A percentile compares a stretch with the other conserved stretches of the same genome.
These are phyloP conservation scores for Phylloscopus trochilus DNA, from an alignment of 2,113 vertebrate species.

Conservation along the genomic window DNA sequence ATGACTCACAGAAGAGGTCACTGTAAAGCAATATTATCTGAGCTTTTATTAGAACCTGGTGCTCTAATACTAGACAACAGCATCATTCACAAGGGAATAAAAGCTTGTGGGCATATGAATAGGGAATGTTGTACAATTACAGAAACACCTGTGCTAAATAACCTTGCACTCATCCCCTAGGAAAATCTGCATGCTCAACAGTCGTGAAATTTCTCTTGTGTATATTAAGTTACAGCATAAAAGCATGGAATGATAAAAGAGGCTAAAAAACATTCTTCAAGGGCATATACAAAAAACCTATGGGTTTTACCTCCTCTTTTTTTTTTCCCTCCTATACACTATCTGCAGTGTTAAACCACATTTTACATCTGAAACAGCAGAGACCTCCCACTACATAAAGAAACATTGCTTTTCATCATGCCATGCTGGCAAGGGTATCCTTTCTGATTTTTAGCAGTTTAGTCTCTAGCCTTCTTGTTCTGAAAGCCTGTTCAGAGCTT, in stretches of 20 bases:
- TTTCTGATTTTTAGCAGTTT: neutral
- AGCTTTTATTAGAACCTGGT: constrained; percentile 3
- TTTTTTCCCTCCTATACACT: neutral
- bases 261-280: neutral
- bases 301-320: neutral
- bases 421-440: neutral
- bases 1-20: constrained; percentile 15
- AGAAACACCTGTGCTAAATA: constrained; percentile 53
- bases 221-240: constrained; percentile 14
- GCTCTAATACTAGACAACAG: neutral
- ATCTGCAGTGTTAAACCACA: neutral
- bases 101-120: constrained; percentile 25
- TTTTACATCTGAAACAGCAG: neutral
- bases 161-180: constrained; percentile 28
- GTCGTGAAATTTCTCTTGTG: neutral
- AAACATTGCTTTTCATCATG: neutral
- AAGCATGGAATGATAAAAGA: neutral
- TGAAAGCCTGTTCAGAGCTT: neutral
- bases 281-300: neutral
- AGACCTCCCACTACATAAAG: neutral
- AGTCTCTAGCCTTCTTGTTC: neutral
- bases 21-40: constrained; percentile 10
- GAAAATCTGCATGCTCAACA: constrained; percentile 48
- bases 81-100: constrained; percentile 23
- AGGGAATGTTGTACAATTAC: constrained; percentile 23